These are phyloP conservation scores for Colinus virginianus DNA, from an alignment of 2,113 vertebrate genomes.

Conservation along the genomic window DNA sequence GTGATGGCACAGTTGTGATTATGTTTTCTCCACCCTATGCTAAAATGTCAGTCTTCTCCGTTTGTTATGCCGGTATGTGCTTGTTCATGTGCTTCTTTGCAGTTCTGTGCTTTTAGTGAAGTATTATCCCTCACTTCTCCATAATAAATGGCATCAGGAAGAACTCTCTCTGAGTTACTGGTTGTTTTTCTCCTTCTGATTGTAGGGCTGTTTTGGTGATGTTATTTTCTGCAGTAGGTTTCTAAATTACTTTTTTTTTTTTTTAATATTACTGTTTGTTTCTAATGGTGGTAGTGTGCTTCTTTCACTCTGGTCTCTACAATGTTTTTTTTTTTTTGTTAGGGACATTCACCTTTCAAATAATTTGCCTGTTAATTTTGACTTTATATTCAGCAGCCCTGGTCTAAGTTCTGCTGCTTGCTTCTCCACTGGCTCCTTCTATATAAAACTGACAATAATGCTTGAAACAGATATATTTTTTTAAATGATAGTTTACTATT, in stretches of 20 bases:
- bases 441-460: neutral
- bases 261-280: neutral
- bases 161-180: neutral
- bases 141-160: neutral
- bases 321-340: neutral
- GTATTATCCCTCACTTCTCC: neutral
- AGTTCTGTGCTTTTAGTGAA: neutral
- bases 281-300: neutral
- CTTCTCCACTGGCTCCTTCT: neutral
- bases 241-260: neutral
- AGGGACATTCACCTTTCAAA: neutral
- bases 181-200: neutral
- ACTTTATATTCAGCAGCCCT: neutral
- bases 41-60: neutral
- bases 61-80: neutral
- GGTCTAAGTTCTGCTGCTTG: neutral
- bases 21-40: accelerated
- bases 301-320: neutral
- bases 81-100: neutral
- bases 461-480: neutral
- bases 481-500: neutral
- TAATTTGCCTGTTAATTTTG: neutral
- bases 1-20: neutral
- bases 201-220: neutral
- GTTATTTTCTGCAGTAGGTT: neutral